These are phyloP conservation scores for Temnothorax nylanderi DNA, from an alignment of 1,140 invertebrate genomes.

Conservation along the genomic window DNA sequence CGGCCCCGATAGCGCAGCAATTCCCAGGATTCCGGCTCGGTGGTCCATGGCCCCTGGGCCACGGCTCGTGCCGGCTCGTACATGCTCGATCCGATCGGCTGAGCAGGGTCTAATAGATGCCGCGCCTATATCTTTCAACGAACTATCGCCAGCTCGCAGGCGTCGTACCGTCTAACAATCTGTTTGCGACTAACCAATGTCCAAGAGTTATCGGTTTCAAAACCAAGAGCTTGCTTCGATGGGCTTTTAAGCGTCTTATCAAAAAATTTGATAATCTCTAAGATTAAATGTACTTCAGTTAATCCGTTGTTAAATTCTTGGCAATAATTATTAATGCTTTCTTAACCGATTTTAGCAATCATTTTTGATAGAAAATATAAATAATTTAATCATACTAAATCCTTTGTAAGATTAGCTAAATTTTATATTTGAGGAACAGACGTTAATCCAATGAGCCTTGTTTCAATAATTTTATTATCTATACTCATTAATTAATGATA, in stretches of 20 bases:
- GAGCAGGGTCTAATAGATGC: constrained; percentile 63
- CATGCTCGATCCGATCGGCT: constrained; percentile 58
- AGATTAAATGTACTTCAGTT: not conserved
- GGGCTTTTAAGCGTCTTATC: not conserved
- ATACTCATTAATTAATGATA: constrained; percentile 42
- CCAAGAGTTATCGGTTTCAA: not conserved
- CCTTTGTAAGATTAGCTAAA: not conserved
- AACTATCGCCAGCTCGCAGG: constrained; percentile 39
- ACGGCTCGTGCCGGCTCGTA: constrained; percentile 29
- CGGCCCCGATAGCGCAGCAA: constrained; percentile 70
- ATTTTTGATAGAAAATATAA: not conserved
- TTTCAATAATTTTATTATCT: constrained; percentile 14
- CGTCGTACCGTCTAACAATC: constrained; percentile 28
- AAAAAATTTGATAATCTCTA: not conserved
- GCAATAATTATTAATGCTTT: not conserved
- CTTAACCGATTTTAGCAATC: not conserved
- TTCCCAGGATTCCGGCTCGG: constrained; percentile 69
- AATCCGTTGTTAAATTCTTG: not conserved
- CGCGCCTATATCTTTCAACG: constrained; percentile 56
- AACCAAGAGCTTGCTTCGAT: not conserved
- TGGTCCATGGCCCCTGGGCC: constrained; percentile 60
- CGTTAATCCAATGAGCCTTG: not conserved
- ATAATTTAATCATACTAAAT: not conserved
- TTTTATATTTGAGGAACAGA: not conserved
- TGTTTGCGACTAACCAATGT: constrained; percentile 7